Evolutionary conservation across 2,797 vertebrate species (phyloP), one percentile per base, ranked within the genome.

Genomic region (Gobio occitaniae): DNA sequence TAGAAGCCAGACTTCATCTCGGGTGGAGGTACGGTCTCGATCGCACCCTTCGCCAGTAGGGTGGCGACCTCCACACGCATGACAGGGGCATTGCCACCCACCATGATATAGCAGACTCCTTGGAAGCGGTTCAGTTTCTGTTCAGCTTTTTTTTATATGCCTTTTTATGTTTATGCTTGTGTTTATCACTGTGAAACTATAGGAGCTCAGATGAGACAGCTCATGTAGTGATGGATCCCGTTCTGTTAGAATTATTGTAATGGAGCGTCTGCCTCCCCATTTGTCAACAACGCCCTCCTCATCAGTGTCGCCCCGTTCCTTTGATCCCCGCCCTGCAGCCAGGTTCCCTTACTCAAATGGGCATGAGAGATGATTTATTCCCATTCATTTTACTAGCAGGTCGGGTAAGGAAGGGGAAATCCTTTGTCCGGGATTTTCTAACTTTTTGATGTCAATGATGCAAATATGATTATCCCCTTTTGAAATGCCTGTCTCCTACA

Each of bases 171-270:
- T 56, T 59, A 12, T 56, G 17, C 11, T 54, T 76, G 19, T 76
- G 17, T 76, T 21, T 38, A 21, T 36, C 50, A 76, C 54, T 41
- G 6, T 12, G 10, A 19, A 32, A 15, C 25, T 74, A 29, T 47
- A 21, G 41, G 21, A 71, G 21, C 10, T 6, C 19, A 5, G 10
- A 11, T 13, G 76, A 17, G 38, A 47, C 13, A 17, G 56, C 12
- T 25, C 13, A 17, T 59, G 36, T 25, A 47, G n/a, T 47, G 56
- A 44, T 78, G 16, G 38, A 61, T 78, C 38, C 21, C 0, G 0
- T 78, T n/a, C 76, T 78, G 13, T 61, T 63, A 13, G 38, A 47
- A 25, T 78, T 78, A 78, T 29, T 78, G 56, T 47, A n/a, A 78
- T 25, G 21, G 21, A 69, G 66, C 4, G 0, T n/a, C n/a, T 63